A percentile compares a stretch with the other conserved stretches of the same genome.
These are phyloP conservation scores for Piaya cayana DNA, from an alignment of 2,113 vertebrate species.

Conservation along the genomic window DNA sequence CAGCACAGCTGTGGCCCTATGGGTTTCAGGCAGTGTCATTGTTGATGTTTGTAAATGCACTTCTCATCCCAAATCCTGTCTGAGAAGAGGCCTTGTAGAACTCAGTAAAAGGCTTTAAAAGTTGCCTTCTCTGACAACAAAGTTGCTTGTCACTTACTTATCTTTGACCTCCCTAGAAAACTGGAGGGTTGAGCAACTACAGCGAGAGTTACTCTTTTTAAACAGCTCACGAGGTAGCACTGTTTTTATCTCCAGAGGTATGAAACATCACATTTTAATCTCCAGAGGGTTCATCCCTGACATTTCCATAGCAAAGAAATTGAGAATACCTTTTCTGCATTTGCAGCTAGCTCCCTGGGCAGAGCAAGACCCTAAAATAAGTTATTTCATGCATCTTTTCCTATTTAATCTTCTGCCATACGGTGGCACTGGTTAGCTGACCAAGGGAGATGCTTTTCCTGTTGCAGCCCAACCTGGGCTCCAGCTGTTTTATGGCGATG, in stretches of 20 bases:
- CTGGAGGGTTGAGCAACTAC: background rate
- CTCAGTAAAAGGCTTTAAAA: background rate
- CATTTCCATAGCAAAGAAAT: background rate
- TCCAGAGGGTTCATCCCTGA: background rate
- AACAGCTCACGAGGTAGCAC: background rate
- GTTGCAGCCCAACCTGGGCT: fast-evolving
- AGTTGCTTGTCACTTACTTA: background rate
- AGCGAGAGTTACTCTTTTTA: background rate
- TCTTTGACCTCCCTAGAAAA: background rate
- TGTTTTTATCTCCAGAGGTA: background rate
- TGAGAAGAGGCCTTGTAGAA: background rate
- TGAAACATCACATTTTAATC: background rate
- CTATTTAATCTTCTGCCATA: background rate
- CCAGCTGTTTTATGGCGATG: fast-evolving
- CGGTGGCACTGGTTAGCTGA: conserved; percentile 39
- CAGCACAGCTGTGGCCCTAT: background rate
- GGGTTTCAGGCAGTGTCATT: background rate
- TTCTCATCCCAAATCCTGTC: background rate
- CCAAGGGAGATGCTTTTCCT: background rate
- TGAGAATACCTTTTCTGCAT: fast-evolving
- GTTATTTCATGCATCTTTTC: fast-evolving
- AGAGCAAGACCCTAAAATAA: background rate
- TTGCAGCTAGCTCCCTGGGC: background rate
- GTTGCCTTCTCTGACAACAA: background rate
- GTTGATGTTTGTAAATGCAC: background rate